phyloP scores from a whole-genome alignment of 2,797 vertebrate genomes.

The Enteromius thamalakanensis region DNA sequence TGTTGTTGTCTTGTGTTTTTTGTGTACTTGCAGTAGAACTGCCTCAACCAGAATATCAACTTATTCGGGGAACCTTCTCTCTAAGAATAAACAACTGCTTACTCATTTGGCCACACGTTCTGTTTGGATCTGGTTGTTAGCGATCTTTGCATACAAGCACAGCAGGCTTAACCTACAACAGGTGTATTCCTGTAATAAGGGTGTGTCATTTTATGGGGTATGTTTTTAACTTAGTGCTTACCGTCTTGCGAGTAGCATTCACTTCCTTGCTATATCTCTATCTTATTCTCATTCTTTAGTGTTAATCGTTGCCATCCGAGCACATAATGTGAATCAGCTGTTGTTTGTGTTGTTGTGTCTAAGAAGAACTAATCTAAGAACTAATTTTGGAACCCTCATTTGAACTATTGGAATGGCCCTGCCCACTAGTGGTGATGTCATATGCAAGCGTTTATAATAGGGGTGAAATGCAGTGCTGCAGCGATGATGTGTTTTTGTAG shows the following conservation, averaged over 20 bases:
- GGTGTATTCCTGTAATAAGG: background rate
- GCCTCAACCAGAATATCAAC: background rate
- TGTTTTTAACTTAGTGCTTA: background rate
- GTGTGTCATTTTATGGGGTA: background rate
- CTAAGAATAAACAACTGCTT: background rate
- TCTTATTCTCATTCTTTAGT: background rate
- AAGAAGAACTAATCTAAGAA: too few relatives aligned
- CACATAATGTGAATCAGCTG: background rate
- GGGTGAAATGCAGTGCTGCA: background rate
- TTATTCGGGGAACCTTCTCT: background rate
- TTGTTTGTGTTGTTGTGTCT: background rate
- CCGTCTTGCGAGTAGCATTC: background rate
- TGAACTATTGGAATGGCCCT: background rate
- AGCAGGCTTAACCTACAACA: background rate
- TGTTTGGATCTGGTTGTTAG: too few relatives aligned
- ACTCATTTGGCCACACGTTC: background rate
- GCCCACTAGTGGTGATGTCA: background rate
- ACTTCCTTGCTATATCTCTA: background rate
- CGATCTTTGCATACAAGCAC: slow-evolving; percentile 8
- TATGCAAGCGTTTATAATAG: background rate
- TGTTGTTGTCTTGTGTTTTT: background rate
- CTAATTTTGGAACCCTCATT: slow-evolving; percentile 6
- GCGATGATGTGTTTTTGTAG: background rate
- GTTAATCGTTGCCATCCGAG: background rate
- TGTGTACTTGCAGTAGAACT: background rate